Percentiles rank a stretch among this genome's conserved stretches.
Conservation (phyloP, 1,140 invertebrate genomes). For the Maniola jurtina region DNA sequence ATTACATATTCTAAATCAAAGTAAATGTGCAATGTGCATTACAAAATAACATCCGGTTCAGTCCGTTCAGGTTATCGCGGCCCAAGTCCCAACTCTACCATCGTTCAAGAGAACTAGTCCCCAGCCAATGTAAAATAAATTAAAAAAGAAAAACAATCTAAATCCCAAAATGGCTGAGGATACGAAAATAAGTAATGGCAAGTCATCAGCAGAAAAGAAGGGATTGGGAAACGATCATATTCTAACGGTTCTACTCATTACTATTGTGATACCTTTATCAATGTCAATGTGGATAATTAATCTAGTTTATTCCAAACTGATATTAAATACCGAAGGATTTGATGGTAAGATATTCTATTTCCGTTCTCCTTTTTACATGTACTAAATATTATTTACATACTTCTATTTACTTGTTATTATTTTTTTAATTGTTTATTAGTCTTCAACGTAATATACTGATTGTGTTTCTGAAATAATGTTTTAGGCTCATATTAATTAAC, state of each 20-base stretch:
- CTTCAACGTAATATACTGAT: too few relatives aligned
- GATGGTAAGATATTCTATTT: slow-evolving; percentile 75
- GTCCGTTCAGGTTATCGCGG: too few relatives aligned
- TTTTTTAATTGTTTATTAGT: slow-evolving; percentile 2
- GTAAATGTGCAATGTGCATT: too few relatives aligned
- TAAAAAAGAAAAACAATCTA: slow-evolving; percentile 11
- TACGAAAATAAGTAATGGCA: slow-evolving; percentile 2
- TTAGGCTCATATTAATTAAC: too few relatives aligned
- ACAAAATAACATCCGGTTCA: too few relatives aligned
- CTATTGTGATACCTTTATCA: slow-evolving; percentile 84
- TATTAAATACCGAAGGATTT: slow-evolving; percentile 70
- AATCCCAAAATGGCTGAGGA: slow-evolving; percentile 13
- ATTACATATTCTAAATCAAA: too few relatives aligned
- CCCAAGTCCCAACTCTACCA: too few relatives aligned
- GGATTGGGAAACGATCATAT: slow-evolving; percentile 64
- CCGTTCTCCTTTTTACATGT: neutral
- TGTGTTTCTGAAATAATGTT: too few relatives aligned
- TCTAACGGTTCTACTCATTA: slow-evolving; percentile 82
- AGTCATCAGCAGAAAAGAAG: slow-evolving; percentile 19
- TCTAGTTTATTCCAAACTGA: slow-evolving; percentile 81
- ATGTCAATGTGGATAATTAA: slow-evolving; percentile 87
- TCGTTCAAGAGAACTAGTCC: neutral
- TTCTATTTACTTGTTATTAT: too few relatives aligned
- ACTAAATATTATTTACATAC: too few relatives aligned
- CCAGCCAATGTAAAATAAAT: neutral